Percentiles rank a stretch among this genome's conserved stretches.
These are phyloP conservation scores for Anarsia innoxiella DNA, from an alignment of 2,888 invertebrate species.

Conservation along the genomic window DNA sequence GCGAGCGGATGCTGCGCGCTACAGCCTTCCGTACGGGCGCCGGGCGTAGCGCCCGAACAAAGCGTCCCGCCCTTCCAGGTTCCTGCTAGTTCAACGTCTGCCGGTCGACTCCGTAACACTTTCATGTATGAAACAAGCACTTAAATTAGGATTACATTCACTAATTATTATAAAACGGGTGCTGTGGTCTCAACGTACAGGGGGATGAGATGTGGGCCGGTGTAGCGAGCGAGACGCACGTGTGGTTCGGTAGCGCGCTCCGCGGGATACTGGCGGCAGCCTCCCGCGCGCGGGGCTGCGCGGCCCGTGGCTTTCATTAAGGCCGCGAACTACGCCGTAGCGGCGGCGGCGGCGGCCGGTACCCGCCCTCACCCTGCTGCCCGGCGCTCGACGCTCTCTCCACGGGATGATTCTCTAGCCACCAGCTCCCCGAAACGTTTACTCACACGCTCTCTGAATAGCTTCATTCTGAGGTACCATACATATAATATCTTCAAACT, in stretches of 20 bases:
- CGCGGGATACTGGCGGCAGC: slow-evolving; percentile 70
- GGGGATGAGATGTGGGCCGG: slow-evolving; percentile 23
- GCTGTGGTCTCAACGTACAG: slow-evolving; percentile 37
- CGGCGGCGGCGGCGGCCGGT: slow-evolving; percentile 47
- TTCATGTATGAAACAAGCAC: slow-evolving; percentile 50
- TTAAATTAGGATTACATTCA: slow-evolving; percentile 36
- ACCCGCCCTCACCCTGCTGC: not conserved
- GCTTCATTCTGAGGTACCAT: too few species aligned
- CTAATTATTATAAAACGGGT: slow-evolving; percentile 28
- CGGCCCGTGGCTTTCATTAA: slow-evolving; percentile 58
- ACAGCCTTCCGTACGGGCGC: slow-evolving; percentile 57
- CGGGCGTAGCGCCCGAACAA: slow-evolving; percentile 65
- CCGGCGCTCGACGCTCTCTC: too few species aligned
- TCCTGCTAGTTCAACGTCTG: slow-evolving; percentile 35
- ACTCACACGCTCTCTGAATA: not conserved
- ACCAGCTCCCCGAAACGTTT: not conserved
- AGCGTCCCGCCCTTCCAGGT: slow-evolving; percentile 54
- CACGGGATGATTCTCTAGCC: too few species aligned
- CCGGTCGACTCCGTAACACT: slow-evolving; percentile 32
- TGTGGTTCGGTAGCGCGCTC: slow-evolving; percentile 55
- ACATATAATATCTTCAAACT: too few species aligned
- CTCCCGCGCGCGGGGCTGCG: slow-evolving; percentile 36
- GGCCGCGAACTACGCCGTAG: slow-evolving; percentile 45
- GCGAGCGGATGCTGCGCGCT: slow-evolving; percentile 67
- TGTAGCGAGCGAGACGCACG: slow-evolving; percentile 36